phyloP scores from a whole-genome alignment of 2,113 vertebrate species.

The Rutilus rutilus region DNA sequence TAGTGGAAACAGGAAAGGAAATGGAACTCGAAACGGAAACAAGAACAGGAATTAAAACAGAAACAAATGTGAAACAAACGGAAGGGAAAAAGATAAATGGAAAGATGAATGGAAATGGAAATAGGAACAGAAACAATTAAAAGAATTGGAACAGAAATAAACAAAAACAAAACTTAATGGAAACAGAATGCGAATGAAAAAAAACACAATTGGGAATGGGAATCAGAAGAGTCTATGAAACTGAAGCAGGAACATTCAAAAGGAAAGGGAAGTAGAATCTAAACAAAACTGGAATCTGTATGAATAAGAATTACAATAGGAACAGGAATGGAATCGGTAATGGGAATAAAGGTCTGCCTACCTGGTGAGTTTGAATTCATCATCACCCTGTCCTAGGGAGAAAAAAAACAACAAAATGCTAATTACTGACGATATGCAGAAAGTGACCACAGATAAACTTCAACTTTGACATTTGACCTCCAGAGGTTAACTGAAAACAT shows the following conservation, averaged over 20 bases:
- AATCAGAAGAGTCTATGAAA: background rate
- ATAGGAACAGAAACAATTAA: background rate
- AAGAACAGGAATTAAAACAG: slow-evolving; percentile 17
- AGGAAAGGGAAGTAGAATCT: background rate
- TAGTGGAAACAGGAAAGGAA: background rate
- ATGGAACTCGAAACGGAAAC: background rate
- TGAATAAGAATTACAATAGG: background rate
- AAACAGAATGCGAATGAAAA: background rate
- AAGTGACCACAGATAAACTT: slow-evolving; percentile 33
- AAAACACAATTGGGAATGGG: background rate
- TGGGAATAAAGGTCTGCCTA: background rate
- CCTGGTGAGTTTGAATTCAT: slow-evolving; percentile 15
- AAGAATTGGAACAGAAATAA: background rate
- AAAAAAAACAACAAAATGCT: background rate
- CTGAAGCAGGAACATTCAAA: background rate
- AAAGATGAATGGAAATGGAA: background rate
- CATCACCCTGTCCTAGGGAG: background rate
- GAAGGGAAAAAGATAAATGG: background rate
- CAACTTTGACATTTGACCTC: slow-evolving; percentile 27
- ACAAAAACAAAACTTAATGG: background rate
- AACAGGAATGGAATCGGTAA: background rate
- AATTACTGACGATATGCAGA: slow-evolving; percentile 5
- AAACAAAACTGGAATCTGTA: background rate
- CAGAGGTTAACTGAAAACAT: slow-evolving; percentile 3
- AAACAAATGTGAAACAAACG: background rate